Evolutionary conservation across 2,888 invertebrate species (phyloP).

Genomic region (Spodoptera littoralis): DNA sequence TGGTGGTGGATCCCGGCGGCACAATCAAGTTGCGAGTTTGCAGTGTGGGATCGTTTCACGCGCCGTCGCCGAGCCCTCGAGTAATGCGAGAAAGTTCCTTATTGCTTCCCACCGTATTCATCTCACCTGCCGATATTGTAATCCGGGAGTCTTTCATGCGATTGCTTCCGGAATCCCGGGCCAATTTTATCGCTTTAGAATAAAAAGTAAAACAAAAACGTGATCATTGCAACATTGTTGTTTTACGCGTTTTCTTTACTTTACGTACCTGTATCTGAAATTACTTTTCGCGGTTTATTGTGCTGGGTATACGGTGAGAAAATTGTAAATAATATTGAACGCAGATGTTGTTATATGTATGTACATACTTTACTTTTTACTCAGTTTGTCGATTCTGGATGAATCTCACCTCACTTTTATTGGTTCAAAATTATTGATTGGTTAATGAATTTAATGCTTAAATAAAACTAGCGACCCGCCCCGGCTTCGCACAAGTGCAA

Average conservation of each 20-base stretch:
- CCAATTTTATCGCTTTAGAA: constrained; percentile 46
- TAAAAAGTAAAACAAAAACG: constrained; percentile 42
- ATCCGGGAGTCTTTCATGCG: constrained; percentile 55
- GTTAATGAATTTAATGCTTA: too few species aligned
- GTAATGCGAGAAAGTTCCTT: constrained; percentile 69
- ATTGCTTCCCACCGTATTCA: constrained; percentile 71
- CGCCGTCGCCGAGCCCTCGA: constrained; percentile 46
- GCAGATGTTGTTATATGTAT: too few species aligned
- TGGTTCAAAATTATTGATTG: not conserved
- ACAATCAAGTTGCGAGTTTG: constrained; percentile 66
- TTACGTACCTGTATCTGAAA: constrained; percentile 21
- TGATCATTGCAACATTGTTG: constrained; percentile 22
- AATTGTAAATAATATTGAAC: too few species aligned
- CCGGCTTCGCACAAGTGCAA: too few species aligned
- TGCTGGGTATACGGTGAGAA: too few species aligned
- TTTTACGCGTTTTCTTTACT: constrained; percentile 24
- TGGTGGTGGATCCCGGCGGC: constrained; percentile 57
- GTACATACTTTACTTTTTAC: too few species aligned
- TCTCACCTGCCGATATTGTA: constrained; percentile 71
- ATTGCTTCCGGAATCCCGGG: constrained; percentile 55
- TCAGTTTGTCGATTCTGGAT: not conserved
- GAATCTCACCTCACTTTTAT: not conserved
- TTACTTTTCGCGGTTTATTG: constrained; percentile 29
- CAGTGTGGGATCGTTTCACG: constrained; percentile 53
- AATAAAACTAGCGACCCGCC: too few species aligned